A percentile compares a stretch with the other conserved stretches of the same genome.
phyloP scores from a whole-genome alignment of 2,797 vertebrate genomes.

The Chaetophractus vellerosus region DNA sequence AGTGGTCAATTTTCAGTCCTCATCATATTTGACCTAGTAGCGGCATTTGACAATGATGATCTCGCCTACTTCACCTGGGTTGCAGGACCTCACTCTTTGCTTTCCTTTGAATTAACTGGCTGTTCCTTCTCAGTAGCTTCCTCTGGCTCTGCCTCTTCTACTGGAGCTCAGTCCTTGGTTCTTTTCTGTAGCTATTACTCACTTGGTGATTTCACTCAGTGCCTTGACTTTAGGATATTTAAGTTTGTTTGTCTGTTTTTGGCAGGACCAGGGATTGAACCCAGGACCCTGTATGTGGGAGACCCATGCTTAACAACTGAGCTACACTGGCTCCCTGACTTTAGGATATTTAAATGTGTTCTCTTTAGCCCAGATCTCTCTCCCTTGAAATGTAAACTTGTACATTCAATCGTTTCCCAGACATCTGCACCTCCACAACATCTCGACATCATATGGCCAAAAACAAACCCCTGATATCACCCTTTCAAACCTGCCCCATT shows the following conservation, averaged over 20 bases:
- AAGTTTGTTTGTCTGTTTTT: too few relatives aligned
- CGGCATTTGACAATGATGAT: neutral
- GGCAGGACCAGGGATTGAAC: too few relatives aligned
- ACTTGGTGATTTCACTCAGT: neutral
- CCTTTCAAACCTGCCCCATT: neutral
- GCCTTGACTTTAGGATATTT: neutral
- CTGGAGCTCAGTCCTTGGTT: neutral
- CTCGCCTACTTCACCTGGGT: neutral
- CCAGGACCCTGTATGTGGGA: too few relatives aligned
- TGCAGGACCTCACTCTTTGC: neutral
- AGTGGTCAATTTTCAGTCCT: slow-evolving; percentile 4
- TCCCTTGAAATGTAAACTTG: too few relatives aligned
- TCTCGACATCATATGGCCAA: neutral
- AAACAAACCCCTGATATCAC: neutral
- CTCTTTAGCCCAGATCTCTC: neutral
- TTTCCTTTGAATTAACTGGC: neutral
- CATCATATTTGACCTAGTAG: neutral
- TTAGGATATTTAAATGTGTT: neutral
- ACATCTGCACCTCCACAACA: neutral
- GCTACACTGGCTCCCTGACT: too few relatives aligned
- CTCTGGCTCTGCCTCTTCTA: neutral
- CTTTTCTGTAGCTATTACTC: neutral
- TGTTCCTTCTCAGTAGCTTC: neutral
- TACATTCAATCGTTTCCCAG: neutral
- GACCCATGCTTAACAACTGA: too few relatives aligned